Percentiles rank a stretch among this genome's conserved stretches.
These are phyloP conservation scores for Acanthiza pusilla DNA, from an alignment of 2,797 vertebrate genomes.

Conservation along the genomic window DNA sequence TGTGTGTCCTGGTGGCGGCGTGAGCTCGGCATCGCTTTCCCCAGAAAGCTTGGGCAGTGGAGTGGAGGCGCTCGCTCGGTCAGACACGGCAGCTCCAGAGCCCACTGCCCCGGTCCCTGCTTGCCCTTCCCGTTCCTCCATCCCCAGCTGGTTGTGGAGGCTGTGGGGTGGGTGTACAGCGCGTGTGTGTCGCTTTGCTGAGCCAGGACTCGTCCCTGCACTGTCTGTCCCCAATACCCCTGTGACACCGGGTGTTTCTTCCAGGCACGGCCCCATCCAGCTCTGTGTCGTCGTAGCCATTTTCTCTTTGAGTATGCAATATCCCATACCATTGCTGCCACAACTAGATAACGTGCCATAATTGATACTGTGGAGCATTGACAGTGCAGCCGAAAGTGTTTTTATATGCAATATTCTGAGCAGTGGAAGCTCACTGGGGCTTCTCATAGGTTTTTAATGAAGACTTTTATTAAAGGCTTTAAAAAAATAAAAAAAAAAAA, in stretches of 20 bases:
- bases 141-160: background rate
- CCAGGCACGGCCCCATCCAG: background rate
- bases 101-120: rapidly evolving
- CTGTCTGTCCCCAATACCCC: background rate
- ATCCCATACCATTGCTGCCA: constrained; percentile 51
- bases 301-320: constrained; percentile 64
- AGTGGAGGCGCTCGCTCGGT: rapidly evolving
- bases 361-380: constrained; percentile 64
- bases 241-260: background rate
- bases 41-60: rapidly evolving
- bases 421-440: constrained; percentile 67
- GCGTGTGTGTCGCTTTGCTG: background rate
- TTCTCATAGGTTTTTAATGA: constrained; percentile 75
- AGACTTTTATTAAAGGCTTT: constrained; percentile 76
- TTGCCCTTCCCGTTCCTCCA: background rate
- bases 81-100: rapidly evolving
- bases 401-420: constrained; percentile 81
- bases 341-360: constrained; percentile 70
- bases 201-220: background rate
- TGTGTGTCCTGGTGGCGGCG: background rate
- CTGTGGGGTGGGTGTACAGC: background rate
- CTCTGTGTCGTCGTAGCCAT: constrained; percentile 36
- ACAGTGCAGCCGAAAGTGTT: constrained; percentile 59
- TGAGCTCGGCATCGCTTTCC: background rate
- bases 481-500: background rate